phyloP scores from a whole-genome alignment of 1,140 invertebrate species.

The Paracyclopina nana region DNA sequence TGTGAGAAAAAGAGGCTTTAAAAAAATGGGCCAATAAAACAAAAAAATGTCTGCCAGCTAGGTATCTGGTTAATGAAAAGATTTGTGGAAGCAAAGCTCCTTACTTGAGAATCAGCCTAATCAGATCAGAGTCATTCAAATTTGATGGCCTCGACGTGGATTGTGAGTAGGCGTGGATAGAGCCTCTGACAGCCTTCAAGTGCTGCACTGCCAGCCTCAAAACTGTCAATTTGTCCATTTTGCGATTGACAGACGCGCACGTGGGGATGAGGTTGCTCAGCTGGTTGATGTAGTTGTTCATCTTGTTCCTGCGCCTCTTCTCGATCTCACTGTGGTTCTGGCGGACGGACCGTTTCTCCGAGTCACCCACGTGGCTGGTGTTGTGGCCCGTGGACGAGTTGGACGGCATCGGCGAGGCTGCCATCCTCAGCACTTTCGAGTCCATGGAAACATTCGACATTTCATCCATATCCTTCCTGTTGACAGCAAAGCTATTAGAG shows the following conservation, averaged over 20 bases:
- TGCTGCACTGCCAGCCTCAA: constrained; percentile 84
- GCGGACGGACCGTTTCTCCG: neutral
- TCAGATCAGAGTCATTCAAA: constrained; percentile 68
- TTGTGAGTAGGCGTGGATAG: constrained; percentile 55
- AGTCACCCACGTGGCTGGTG: too few relatives aligned
- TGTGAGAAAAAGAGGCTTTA: too few relatives aligned
- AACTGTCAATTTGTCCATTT: constrained; percentile 81
- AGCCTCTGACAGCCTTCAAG: constrained; percentile 53
- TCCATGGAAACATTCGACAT: neutral
- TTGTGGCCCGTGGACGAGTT: too few relatives aligned
- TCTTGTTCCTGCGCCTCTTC: constrained; percentile 77
- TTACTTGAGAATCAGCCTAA: constrained; percentile 54
- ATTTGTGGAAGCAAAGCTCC: too few relatives aligned
- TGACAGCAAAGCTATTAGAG: too few relatives aligned
- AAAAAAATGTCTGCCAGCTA: too few relatives aligned
- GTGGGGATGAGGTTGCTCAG: constrained; percentile 74
- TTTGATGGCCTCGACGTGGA: constrained; percentile 65
- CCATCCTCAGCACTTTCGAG: neutral
- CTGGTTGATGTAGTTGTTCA: constrained; percentile 87
- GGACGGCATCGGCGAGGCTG: neutral
- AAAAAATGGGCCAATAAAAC: too few relatives aligned
- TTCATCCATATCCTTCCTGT: neutral
- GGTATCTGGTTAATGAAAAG: too few relatives aligned
- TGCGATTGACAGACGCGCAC: constrained; percentile 75
- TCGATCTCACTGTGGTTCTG: constrained; percentile 93